Conservation (phyloP, 2,113 vertebrate genomes). For the Atlantisia rogersi region DNA sequence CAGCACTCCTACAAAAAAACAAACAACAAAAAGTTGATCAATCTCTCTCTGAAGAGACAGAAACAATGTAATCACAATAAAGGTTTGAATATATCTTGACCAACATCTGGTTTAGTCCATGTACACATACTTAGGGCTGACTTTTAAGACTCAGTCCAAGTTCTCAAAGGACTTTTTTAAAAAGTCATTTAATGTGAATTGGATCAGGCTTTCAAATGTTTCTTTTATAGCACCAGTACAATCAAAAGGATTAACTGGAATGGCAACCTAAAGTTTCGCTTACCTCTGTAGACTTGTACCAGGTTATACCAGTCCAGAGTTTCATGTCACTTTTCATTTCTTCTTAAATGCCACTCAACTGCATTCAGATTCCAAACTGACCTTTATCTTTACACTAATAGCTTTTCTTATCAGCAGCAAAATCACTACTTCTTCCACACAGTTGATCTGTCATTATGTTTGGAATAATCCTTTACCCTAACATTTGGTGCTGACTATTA, state of each 20-base stretch:
- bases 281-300: neutral
- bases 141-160: neutral
- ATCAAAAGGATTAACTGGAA: neutral
- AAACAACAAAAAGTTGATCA: neutral
- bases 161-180: neutral
- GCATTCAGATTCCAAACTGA: conserved; percentile 12
- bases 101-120: neutral
- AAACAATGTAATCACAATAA: neutral
- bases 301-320: neutral
- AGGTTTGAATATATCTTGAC: neutral
- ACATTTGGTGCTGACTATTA: conserved; percentile 72
- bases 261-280: neutral
- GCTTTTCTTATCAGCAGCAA: conserved; percentile 60
- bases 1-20: neutral
- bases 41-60: neutral
- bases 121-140: neutral
- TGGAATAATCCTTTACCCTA: conserved; percentile 70
- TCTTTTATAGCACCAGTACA: neutral
- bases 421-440: conserved; percentile 56
- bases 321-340: neutral
- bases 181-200: neutral
- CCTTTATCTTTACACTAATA: conserved; percentile 52
- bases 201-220: rapidly evolving
- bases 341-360: conserved; percentile 6
- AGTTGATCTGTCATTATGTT: conserved; percentile 68